Evolutionary conservation across 2,113 vertebrate genomes (phyloP).

Genomic region (Cepphus grylle): DNA sequence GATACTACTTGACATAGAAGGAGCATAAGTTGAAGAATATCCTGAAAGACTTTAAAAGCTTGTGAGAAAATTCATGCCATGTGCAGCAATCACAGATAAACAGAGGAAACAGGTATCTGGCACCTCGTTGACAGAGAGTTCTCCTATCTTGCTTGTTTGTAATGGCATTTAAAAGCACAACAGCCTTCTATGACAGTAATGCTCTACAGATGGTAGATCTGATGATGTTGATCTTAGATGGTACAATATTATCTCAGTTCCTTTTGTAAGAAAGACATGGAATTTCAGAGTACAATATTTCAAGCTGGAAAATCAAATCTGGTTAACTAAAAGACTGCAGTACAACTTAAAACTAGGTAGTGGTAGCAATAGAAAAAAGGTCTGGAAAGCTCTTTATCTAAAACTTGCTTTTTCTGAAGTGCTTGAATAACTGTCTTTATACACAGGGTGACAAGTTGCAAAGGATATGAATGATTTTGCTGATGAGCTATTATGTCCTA

Average conservation of each 20-base stretch:
- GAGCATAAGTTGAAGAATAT: neutral
- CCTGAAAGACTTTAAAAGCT: neutral
- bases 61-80: neutral
- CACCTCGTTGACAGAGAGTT: neutral
- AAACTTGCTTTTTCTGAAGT: neutral
- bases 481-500: neutral
- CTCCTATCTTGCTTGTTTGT: neutral
- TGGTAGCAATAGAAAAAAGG: neutral
- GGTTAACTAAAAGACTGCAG: neutral
- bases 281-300: neutral
- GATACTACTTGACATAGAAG: neutral
- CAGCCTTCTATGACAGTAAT: neutral
- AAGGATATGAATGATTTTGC: neutral
- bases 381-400: neutral
- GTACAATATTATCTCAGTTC: neutral
- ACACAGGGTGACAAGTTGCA: neutral
- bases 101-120: neutral
- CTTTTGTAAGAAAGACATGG: neutral
- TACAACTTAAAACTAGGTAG: neutral
- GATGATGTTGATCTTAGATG: neutral
- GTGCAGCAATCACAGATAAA: neutral
- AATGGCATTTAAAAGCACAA: neutral
- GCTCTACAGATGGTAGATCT: neutral
- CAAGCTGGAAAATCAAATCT: neutral
- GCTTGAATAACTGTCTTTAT: neutral